A percentile compares a stretch with the other conserved stretches of the same genome.
Evolutionary conservation across 2,113 vertebrate genomes (phyloP).

Genomic region (Murina feae): DNA sequence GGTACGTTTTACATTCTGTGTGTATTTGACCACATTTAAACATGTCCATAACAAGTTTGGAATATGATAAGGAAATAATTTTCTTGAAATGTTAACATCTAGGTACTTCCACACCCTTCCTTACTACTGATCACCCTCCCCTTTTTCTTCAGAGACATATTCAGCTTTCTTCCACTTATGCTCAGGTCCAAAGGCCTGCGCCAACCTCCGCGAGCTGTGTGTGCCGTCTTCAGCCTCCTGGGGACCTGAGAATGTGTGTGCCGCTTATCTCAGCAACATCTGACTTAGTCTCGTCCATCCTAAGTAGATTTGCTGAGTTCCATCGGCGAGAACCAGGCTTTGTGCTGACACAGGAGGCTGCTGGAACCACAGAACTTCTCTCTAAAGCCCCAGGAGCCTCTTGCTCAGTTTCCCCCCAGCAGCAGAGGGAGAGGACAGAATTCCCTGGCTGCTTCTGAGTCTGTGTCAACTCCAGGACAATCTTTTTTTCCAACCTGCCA

Average conservation of each 20-base stretch:
- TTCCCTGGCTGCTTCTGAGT: not conserved
- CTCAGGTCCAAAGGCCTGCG: not conserved
- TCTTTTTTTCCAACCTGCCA: slow-evolving; percentile 2
- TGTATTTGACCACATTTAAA: not conserved
- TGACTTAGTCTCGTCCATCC: not conserved
- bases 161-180: not conserved
- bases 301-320: not conserved
- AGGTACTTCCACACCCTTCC: not conserved
- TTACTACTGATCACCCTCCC: not conserved
- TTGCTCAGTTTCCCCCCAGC: not conserved
- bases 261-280: fast-evolving
- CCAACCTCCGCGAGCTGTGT: fast-evolving
- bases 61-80: not conserved
- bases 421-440: not conserved
- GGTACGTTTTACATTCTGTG: not conserved
- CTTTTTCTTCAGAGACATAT: not conserved
- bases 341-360: not conserved
- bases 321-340: not conserved
- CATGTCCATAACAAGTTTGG: not conserved
- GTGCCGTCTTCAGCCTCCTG: not conserved
- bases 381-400: not conserved
- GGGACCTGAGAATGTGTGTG: not conserved
- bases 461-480: not conserved
- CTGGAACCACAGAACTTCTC: not conserved
- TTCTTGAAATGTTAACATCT: not conserved